Evolutionary conservation across 2,797 vertebrate genomes (phyloP).

Genomic region (Gobio occitaniae): DNA sequence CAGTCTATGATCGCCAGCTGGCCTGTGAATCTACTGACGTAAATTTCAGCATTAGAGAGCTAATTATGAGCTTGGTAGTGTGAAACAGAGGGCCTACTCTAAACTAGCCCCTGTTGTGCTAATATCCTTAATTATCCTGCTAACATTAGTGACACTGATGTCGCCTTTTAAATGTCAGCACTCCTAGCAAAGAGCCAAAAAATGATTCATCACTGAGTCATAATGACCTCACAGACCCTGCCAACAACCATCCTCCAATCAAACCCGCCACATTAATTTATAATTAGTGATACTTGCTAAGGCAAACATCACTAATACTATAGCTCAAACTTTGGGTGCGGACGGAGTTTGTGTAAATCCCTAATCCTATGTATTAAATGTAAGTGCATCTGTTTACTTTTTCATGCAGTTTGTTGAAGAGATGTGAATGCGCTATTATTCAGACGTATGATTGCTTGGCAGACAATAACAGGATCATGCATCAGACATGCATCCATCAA

Average conservation of each 20-base stretch:
- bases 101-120: conserved; percentile 35
- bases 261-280: not conserved
- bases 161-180: conserved; percentile 54
- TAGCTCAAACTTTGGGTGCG: too few species aligned
- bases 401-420: not conserved
- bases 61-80: conserved; percentile 46
- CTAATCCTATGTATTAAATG: not conserved
- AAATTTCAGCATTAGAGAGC: conserved; percentile 24
- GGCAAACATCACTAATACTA: not conserved
- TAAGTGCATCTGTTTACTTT: not conserved
- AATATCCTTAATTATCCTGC: conserved; percentile 34
- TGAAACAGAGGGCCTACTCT: conserved; percentile 40
- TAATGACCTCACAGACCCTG: conserved; percentile 25
- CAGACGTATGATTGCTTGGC: not conserved
- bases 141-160: conserved; percentile 48
- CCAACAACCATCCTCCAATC: conserved; percentile 23
- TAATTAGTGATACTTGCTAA: not conserved
- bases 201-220: conserved; percentile 19
- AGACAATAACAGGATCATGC: not conserved
- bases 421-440: not conserved
- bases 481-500: not conserved
- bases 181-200: conserved; percentile 29
- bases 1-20: conserved; percentile 49
- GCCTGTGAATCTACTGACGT: conserved; percentile 55
- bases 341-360: not conserved